A percentile compares a stretch with the other conserved stretches of the same genome.
phyloP scores from a whole-genome alignment of 2,797 vertebrate species.

The Cirrhinus molitorella region DNA sequence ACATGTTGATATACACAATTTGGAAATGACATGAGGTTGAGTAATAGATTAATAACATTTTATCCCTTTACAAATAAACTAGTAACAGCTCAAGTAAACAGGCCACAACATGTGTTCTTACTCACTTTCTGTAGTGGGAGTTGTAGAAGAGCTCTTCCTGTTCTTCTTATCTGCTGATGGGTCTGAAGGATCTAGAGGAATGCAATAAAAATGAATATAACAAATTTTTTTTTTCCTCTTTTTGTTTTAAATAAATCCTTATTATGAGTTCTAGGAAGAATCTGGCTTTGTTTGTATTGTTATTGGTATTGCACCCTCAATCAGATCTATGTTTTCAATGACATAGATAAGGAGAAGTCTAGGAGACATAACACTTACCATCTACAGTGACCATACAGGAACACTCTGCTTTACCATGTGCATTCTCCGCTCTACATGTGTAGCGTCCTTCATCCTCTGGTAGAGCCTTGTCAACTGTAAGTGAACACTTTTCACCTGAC shows the following conservation, averaged over 20 bases:
- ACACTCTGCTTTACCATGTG: conserved; percentile 83
- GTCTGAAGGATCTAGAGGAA: conserved; percentile 55
- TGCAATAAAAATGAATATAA: background rate
- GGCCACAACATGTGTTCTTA: background rate
- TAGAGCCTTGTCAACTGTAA: conserved; percentile 91
- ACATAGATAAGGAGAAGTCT: background rate
- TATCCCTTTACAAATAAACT: background rate
- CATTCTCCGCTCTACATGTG: conserved; percentile 87
- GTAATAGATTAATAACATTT: background rate
- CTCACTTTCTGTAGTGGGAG: conserved; percentile 92
- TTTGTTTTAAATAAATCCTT: conserved; percentile 1
- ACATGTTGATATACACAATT: background rate
- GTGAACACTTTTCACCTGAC: conserved; percentile 86
- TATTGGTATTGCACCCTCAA: background rate
- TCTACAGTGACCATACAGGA: conserved; percentile 90
- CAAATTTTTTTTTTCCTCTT: background rate
- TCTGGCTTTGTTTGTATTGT: background rate
- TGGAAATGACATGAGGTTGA: background rate
- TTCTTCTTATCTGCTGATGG: conserved; percentile 86
- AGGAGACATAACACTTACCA: conserved; percentile 78
- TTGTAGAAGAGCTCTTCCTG: conserved; percentile 81
- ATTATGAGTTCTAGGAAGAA: background rate
- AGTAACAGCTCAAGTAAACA: background rate
- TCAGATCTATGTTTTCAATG: background rate
- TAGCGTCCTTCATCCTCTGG: conserved; percentile 92